Evolutionary conservation across 2,888 invertebrate genomes (phyloP).

Genomic region (Eustalomyia histrio): DNA sequence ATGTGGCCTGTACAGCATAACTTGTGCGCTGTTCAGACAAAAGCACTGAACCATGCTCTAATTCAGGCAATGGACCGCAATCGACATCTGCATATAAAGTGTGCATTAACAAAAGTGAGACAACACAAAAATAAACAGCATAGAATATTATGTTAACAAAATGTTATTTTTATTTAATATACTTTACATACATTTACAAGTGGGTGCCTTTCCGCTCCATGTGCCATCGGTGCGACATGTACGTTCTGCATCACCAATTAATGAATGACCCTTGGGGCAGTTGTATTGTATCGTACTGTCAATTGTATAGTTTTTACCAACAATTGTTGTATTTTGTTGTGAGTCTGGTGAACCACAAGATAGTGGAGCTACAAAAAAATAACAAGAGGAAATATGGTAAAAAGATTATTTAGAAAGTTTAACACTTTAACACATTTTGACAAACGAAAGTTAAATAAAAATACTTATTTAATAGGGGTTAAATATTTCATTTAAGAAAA

Average conservation of each 20-base stretch:
- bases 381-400: slow-evolving; percentile 23
- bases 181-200: slow-evolving; percentile 89
- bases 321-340: slow-evolving; percentile 89
- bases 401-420: slow-evolving; percentile 47
- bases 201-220: slow-evolving; percentile 90
- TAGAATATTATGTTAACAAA: slow-evolving; percentile 21
- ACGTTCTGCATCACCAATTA: slow-evolving; percentile 85
- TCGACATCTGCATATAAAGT: slow-evolving; percentile 85
- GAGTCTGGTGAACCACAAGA: slow-evolving; percentile 94
- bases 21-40: slow-evolving; percentile 87
- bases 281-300: slow-evolving; percentile 86
- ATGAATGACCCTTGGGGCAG: slow-evolving; percentile 91
- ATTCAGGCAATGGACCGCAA: slow-evolving; percentile 85
- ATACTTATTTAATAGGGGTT: neutral
- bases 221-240: slow-evolving; percentile 87
- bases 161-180: slow-evolving; percentile 6
- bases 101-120: slow-evolving; percentile 4
- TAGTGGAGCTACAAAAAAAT: slow-evolving; percentile 84
- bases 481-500: no score
- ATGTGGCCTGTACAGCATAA: slow-evolving; percentile 87
- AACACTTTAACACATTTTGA: slow-evolving; percentile 25
- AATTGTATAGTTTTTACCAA: slow-evolving; percentile 85
- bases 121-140: neutral
- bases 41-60: slow-evolving; percentile 87
- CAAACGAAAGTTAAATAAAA: slow-evolving; percentile 5